Base-by-base conservation (phyloP, 2,113 vertebrate species). In the Pelmatolapia mariae region DNA sequence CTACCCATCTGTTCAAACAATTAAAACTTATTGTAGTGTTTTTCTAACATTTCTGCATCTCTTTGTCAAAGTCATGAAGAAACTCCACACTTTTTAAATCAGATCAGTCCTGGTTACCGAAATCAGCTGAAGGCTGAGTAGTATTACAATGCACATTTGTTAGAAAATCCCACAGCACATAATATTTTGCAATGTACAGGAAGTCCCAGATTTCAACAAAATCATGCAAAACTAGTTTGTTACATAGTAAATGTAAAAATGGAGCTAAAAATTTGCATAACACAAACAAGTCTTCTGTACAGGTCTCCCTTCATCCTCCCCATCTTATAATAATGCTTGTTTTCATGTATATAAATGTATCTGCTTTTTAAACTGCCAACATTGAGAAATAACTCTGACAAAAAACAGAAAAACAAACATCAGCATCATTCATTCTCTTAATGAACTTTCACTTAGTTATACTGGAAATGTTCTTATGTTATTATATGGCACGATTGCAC, bases 141-240 rank as follows among this genome's bases (percentile, higher is more conserved):
- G 0, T 10, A 0, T 76, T 47, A 47, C 40, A 76, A 4, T 16
- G 15, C 15, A 76, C 40, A 76, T 47, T 47, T 47, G 15, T 76
- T 76, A 76, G 22, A 47, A 24, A 24, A 33, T 57, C 52, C 80
- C 18, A 43, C 18, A 3, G 19, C 7, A 43, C 78, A 13, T 66
- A 66, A 38, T 66, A 66, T 38, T 8, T 15, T 16, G 54, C 3
- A 38, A 54, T 10, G 6, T 80, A 12, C 8, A 50, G 24, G 45
- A 83, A 24, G 31, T 85, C 16, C 16, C 52, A 18, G 13, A 43
- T 52, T 53, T 63, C 24, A 24, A n/a, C 8, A 38, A 54, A 80
- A 76, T 76, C 0, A 47, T 2, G 2, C 0, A 47, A 1, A 47
- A 4, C 24, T 76, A 29, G 24, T 45, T 45, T 73, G 68, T 47